Evolutionary conservation across 2,113 vertebrate species (phyloP), one percentile per base, ranked within the genome.

Genomic region (Varanus komodoensis): DNA sequence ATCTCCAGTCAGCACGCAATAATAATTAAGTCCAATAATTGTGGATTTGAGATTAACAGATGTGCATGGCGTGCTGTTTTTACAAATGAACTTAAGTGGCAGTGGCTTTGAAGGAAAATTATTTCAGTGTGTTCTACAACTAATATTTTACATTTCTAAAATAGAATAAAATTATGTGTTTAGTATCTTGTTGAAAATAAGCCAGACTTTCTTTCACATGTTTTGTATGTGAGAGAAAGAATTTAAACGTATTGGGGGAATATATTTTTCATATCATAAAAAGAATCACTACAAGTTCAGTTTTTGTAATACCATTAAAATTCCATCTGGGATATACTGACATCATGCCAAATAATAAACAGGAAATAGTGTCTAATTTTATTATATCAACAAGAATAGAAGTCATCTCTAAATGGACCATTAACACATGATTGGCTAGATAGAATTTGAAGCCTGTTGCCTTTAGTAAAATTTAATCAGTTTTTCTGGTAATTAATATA

Each of bases 191-290:
- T 15, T 69, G 67, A 32, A 50, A 38, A 69, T 84, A 38, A 15
- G 61, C 67, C 83, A 50, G 67, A 85, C 67, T 71, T 50, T 85
- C 2, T 85, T 69, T 85, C 14, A 9, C 50, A 68, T 23, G 83
- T 71, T 27, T 38, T 54, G 7, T 85, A 29, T 38, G 44, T 52
- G 67, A 5, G 74, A n/a, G 83, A 85, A 38, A 85, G 71, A 71
- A 71, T 85, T 27, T 27, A 69, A 85, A 48, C 83, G 71, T 69
- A 85, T 69, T 85, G 83, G 44, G 50, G 71, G 83, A 67, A 54
- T 68, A 48, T n/a, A 25, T 29, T n/a, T 44, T 44, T 52, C 12
- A 68, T 73, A 54, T 23, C 44, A 71, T 71, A 52, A 86, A 73
- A 73, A 73, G 44, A 86, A 54, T 73, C 29, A 73, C 68, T 73